Conservation (phyloP, 1,140 invertebrate genomes). For the Lordiphosa mommai region DNA sequence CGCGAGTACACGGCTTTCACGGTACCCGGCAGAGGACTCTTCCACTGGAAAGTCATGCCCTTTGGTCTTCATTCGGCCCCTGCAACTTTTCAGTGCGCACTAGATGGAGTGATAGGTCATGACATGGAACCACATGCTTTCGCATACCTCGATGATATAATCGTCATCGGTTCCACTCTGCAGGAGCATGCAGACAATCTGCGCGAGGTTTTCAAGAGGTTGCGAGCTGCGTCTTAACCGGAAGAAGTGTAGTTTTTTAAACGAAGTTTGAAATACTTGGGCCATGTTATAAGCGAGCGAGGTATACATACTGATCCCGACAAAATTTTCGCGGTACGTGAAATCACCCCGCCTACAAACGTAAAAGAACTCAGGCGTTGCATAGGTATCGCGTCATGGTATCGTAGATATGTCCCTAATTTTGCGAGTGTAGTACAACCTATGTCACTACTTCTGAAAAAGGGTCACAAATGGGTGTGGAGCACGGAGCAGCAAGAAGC, state of each 20-base stretch:
- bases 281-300: neutral
- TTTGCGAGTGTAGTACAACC: slow-evolving; percentile 62
- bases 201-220: neutral
- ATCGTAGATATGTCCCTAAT: slow-evolving; percentile 59
- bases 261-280: neutral
- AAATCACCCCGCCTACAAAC: too few species aligned
- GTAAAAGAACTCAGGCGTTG: too few species aligned
- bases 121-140: slow-evolving; percentile 41
- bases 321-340: too few species aligned
- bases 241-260: neutral
- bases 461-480: too few species aligned
- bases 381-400: neutral
- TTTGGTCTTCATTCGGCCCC: slow-evolving; percentile 78
- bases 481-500: too few species aligned
- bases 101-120: slow-evolving; percentile 54
- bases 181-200: neutral
- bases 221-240: neutral
- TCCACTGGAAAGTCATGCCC: too few species aligned
- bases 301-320: too few species aligned
- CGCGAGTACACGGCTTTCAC: too few species aligned
- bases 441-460: slow-evolving; percentile 51
- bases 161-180: slow-evolving; percentile 63
- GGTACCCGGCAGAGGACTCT: too few species aligned
- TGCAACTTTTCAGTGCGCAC: slow-evolving; percentile 77
- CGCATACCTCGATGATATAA: slow-evolving; percentile 74